phyloP scores from a whole-genome alignment of 30 jellyfish, hydroid and myxozoan species.

The Euphysa ruthae region DNA sequence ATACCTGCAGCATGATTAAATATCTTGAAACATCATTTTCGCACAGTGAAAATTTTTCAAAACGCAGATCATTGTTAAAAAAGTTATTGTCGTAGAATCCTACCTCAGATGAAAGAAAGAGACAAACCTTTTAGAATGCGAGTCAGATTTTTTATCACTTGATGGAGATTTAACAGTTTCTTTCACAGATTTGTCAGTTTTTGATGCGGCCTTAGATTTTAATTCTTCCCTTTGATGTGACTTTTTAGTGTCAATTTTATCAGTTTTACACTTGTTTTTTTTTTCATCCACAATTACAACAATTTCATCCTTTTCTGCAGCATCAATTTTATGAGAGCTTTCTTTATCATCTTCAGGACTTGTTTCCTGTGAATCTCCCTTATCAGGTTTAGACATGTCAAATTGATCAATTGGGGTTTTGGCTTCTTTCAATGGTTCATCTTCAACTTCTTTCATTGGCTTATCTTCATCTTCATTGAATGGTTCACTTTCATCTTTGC shows the following conservation, averaged over 20 bases:
- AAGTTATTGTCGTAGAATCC: not conserved
- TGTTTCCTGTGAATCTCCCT: not conserved
- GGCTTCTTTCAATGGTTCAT: not conserved
- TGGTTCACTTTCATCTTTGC: no score
- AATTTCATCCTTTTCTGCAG: not conserved
- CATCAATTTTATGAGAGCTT: not conserved
- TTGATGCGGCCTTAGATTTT: not conserved
- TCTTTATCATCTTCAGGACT: not conserved
- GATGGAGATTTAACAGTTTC: constrained; percentile 8
- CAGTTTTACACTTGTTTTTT: not conserved
- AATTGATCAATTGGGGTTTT: not conserved
- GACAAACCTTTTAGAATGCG: constrained; percentile 8
- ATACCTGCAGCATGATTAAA: no score
- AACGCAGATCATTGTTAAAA: not conserved
- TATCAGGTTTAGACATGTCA: not conserved
- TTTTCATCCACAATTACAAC: not conserved
- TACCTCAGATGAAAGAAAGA: no score
- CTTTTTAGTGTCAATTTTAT: not conserved
- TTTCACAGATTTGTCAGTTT: not conserved
- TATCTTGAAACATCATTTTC: not conserved
- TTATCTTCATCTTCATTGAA: not conserved
- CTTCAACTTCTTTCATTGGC: not conserved
- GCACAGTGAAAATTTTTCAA: not conserved
- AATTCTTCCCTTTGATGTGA: not conserved
- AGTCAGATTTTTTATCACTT: not conserved